Conservation (phyloP, 2,888 invertebrate species). For the Hermaeophaga mercurialis region DNA sequence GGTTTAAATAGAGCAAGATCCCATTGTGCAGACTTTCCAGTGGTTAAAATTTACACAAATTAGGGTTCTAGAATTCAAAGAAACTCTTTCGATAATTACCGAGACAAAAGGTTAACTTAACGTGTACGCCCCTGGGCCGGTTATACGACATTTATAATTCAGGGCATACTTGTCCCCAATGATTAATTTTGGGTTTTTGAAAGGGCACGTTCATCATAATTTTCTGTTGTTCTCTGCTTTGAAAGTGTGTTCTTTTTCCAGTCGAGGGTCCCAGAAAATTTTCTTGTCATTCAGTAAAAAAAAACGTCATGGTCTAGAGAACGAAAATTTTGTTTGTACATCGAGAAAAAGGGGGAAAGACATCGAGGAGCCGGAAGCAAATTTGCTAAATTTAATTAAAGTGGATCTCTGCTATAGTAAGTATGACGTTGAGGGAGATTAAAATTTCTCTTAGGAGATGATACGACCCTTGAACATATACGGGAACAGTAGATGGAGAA, state of each 20-base stretch:
- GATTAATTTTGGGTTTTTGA: constrained; percentile 21
- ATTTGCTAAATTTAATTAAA: constrained; percentile 12
- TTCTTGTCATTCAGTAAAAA: constrained; percentile 18
- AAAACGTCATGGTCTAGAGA: background rate
- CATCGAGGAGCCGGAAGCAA: constrained; percentile 2
- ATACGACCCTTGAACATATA: background rate
- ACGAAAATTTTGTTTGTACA: constrained; percentile 7
- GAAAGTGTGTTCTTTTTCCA: constrained; percentile 18
- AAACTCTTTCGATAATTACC: too few species aligned
- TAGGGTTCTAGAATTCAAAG: too few species aligned
- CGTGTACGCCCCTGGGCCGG: constrained; percentile 11
- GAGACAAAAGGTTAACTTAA: constrained; percentile 1
- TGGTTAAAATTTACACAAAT: too few species aligned
- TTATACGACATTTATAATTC: constrained; percentile 20
- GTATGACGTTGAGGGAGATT: constrained; percentile 4
- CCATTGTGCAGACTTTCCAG: too few species aligned
- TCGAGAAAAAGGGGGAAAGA: background rate
- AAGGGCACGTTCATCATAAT: constrained; percentile 25
- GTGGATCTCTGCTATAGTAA: background rate
- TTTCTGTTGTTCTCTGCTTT: constrained; percentile 23
- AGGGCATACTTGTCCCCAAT: constrained; percentile 22
- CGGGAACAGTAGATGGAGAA: too few species aligned
- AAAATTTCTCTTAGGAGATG: constrained; percentile 6
- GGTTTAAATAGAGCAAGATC: too few species aligned
- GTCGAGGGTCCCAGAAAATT: constrained; percentile 16